Base-by-base conservation (phyloP, 1,140 invertebrate genomes). In the Bombus picipes region DNA sequence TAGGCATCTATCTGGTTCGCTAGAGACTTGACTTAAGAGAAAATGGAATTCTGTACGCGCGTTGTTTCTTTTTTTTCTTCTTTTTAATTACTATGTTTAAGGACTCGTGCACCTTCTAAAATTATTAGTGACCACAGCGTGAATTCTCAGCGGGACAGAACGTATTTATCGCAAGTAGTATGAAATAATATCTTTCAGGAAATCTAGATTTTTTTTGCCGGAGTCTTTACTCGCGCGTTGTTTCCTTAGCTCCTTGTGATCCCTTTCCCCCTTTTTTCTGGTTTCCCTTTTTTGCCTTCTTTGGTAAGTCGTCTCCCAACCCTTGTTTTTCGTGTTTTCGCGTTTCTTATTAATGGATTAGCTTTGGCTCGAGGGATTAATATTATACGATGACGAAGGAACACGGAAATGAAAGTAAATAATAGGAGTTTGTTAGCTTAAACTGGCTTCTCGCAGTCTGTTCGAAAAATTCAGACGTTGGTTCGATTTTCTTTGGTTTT, bases 1-100 rank as follows among this genome's bases (percentile, higher is more conserved):
- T 96, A 96, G 92, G 88, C 91, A 93, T 74, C 93, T 92, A 93
- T 77, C 75, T 77, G 53, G 87, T 93, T 93, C 86, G 89, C 87
- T 92, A 88, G 83, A 90, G 89, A 92, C 92, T 72, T 93, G 94
- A 92, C 91, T 93, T 92, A 91, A 94, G 93, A 94, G 94, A 92
- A 90, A 94, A 94, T 94, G 93, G 92, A 94, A 89, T 43, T 41
- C n/a, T 22, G 9, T 47, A 59, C 18, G 34, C 39, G 43, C 53
- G 76, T n/a, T 53, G 28, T 25, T 13, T 47, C 9, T 8, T 25
- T 9, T 12, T n/a, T 5, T 18, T 8, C 1, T 39, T n/a, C 9
- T 53, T 39, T 39, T 18, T 18, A 0, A 34, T 53, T 53, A 18
- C 18, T 18, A 13, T 8, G 47, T 53, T 22, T 22, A 53, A 22